Percentiles rank a stretch among this genome's conserved stretches.
These are phyloP conservation scores for Parotocinclus haroldoi DNA, from an alignment of 2,797 vertebrate genomes.

Conservation along the genomic window DNA sequence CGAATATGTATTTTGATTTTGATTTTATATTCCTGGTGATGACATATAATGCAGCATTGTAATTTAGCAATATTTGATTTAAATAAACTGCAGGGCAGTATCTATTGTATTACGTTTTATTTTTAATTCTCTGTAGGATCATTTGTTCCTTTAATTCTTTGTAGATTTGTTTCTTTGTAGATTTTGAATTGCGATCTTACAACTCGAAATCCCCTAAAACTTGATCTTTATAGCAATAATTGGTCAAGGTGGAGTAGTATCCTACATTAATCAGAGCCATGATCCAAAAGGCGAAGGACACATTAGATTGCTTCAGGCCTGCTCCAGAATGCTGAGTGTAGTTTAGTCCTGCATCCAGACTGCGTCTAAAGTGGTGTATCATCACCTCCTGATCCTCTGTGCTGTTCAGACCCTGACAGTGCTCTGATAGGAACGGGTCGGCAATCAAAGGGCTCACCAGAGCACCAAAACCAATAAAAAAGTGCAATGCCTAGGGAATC, in stretches of 20 bases:
- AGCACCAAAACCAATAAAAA: slow-evolving; percentile 94
- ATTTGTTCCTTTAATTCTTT: no score
- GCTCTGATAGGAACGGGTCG: slow-evolving; percentile 91
- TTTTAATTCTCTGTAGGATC: no score
- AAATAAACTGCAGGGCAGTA: no score
- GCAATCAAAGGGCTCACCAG: slow-evolving; percentile 95
- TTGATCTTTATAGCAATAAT: no score
- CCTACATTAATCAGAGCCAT: slow-evolving; percentile 97
- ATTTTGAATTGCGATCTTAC: no score
- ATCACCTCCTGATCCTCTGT: slow-evolving; percentile 70
- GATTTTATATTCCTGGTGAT: no score
- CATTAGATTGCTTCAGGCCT: slow-evolving; percentile 65
- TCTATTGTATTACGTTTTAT: no score
- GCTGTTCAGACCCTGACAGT: slow-evolving; percentile 62
- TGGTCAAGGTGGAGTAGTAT: slow-evolving; percentile 6
- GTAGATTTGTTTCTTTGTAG: no score
- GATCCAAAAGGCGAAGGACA: slow-evolving; percentile 97
- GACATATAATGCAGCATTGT: no score
- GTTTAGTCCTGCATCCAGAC: slow-evolving; percentile 57
- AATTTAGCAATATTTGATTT: no score
- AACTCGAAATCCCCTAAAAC: no score
- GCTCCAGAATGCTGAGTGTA: slow-evolving; percentile 25
- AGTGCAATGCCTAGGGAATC: slow-evolving; percentile 84
- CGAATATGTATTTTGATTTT: no score
- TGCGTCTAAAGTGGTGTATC: slow-evolving; percentile 75